Evolutionary conservation across 2,797 vertebrate genomes (phyloP).

Genomic region (Babyrousa celebensis): DNA sequence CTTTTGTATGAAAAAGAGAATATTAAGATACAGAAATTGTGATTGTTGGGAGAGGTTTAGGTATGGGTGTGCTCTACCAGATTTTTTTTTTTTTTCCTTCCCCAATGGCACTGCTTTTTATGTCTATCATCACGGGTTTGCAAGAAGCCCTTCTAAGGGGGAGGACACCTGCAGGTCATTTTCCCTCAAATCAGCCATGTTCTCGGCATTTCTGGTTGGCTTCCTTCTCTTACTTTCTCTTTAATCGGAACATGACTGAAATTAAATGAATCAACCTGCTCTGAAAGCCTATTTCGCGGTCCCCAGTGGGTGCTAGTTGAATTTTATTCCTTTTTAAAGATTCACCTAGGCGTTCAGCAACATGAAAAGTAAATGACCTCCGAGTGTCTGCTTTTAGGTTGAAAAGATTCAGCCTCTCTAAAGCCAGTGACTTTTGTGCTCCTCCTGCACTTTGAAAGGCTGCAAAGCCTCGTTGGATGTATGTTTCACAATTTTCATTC

Average conservation of each 20-base stretch:
- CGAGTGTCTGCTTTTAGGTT: background rate
- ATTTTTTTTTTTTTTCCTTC: background rate
- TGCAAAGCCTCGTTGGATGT: background rate
- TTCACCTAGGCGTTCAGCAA: background rate
- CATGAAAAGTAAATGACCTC: slow-evolving; percentile 54
- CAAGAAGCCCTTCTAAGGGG: background rate
- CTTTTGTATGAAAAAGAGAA: background rate
- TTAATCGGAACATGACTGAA: slow-evolving; percentile 6
- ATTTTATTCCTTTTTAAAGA: slow-evolving; percentile 45
- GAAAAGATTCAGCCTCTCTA: background rate
- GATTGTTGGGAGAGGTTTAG: background rate
- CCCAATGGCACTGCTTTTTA: fast-evolving
- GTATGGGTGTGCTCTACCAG: fast-evolving
- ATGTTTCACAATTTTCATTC: slow-evolving; percentile 30
- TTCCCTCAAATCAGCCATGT: background rate
- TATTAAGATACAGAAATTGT: background rate
- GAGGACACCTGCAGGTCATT: background rate
- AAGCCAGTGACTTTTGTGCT: background rate
- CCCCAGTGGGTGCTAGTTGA: slow-evolving; percentile 17
- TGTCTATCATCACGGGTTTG: fast-evolving
- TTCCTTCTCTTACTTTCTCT: slow-evolving; percentile 23
- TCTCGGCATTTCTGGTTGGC: background rate
- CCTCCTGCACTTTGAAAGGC: background rate
- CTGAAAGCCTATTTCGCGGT: background rate
- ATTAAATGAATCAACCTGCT: background rate